Evolutionary conservation across 2,113 vertebrate genomes (phyloP).

Genomic region (Phylloscopus trochiloides): DNA sequence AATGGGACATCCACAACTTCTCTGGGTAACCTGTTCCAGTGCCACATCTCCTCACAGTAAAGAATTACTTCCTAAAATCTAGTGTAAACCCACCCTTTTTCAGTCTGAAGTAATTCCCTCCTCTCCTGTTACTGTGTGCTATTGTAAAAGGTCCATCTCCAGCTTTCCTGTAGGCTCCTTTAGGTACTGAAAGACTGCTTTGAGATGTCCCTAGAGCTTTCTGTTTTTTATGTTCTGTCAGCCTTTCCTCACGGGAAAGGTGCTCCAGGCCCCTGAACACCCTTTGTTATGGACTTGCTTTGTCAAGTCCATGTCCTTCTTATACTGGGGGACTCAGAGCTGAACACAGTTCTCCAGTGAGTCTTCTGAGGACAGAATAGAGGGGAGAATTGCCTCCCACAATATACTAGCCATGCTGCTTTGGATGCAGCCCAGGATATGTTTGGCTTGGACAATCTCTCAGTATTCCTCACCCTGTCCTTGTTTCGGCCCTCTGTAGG

Average conservation of each 20-base stretch:
- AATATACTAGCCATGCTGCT: neutral
- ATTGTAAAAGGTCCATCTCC: neutral
- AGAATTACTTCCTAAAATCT: neutral
- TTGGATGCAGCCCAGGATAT: neutral
- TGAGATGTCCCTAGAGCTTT: neutral
- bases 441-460: neutral
- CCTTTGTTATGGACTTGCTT: neutral
- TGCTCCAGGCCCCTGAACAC: neutral
- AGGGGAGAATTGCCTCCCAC: no score
- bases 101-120: neutral
- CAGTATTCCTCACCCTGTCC: neutral
- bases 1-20: neutral
- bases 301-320: neutral
- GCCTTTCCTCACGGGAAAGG: neutral
- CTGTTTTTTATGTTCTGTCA: neutral
- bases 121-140: neutral
- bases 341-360: neutral
- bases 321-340: neutral
- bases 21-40: neutral
- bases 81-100: neutral
- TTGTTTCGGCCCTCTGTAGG: neutral
- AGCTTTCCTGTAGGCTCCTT: neutral
- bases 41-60: neutral
- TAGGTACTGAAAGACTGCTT: neutral
- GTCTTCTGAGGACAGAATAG: neutral